Evolutionary conservation across 1,140 invertebrate species (phyloP).

Genomic region (Eumeta japonica): DNA sequence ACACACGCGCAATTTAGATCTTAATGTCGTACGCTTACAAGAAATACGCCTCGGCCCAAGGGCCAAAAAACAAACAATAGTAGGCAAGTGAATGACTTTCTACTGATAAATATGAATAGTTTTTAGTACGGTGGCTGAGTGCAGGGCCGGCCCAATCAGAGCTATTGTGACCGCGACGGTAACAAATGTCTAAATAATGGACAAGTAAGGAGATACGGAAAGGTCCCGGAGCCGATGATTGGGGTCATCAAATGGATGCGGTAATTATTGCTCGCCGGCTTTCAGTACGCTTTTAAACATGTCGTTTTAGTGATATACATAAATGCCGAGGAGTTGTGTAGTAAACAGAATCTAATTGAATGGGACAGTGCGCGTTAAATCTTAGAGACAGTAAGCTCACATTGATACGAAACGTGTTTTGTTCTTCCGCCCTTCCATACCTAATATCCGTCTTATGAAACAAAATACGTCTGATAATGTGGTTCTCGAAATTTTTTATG

Average conservation of each 20-base stretch:
- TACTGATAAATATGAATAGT: conserved; percentile 42
- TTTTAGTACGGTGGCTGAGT: neutral
- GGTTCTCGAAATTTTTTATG: no score
- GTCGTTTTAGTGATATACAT: neutral
- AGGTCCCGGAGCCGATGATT: conserved; percentile 16
- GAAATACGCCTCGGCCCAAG: no score
- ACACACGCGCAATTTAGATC: conserved; percentile 10
- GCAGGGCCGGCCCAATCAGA: conserved; percentile 31
- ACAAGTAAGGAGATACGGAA: conserved; percentile 13
- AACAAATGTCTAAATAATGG: conserved; percentile 42
- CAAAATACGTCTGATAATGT: no score
- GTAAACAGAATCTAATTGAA: neutral
- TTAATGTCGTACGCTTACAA: conserved; percentile 14
- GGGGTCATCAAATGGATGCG: neutral
- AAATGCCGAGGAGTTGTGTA: neutral
- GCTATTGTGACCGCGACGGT: conserved; percentile 29
- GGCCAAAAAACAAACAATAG: conserved; percentile 23
- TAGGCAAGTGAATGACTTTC: conserved; percentile 28
- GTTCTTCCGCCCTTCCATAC: no score
- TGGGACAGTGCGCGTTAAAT: no score
- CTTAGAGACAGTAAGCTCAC: no score
- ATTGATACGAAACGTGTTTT: no score
- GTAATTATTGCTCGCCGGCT: neutral
- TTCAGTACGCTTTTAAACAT: neutral
- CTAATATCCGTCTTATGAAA: no score